A percentile compares a stretch with the other conserved stretches of the same genome.
Conservation (phyloP, 2,797 vertebrate species). For the Anableps anableps region DNA sequence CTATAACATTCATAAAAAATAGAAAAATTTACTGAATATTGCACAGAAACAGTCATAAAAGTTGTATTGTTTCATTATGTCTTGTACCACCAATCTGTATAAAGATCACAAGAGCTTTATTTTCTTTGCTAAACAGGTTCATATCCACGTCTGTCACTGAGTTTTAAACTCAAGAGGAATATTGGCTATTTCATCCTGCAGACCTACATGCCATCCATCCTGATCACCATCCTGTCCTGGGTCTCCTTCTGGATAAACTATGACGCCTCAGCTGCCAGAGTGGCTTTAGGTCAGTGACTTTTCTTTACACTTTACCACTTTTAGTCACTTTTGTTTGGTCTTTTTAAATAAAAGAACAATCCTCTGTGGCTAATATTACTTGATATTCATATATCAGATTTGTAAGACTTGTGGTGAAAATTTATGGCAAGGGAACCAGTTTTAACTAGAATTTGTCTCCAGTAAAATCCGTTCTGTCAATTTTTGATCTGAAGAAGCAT, state of each 20-base stretch:
- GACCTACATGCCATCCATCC: constrained; percentile 94
- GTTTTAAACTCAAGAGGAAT: constrained; percentile 94
- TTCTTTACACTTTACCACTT: neutral
- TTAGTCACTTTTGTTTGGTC: neutral
- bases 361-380: neutral
- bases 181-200: constrained; percentile 97
- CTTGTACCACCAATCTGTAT: neutral
- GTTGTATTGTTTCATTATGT: neutral
- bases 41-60: neutral
- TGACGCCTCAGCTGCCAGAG: constrained; percentile 94
- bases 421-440: neutral
- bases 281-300: constrained; percentile 87
- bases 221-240: constrained; percentile 95
- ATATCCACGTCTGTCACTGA: constrained; percentile 91
- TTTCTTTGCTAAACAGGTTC: constrained; percentile 80
- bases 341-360: neutral
- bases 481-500: neutral
- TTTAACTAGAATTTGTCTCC: neutral
- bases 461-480: neutral
- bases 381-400: neutral
- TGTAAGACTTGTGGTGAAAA: neutral
- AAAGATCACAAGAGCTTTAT: neutral
- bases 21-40: neutral
- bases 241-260: constrained; percentile 98
- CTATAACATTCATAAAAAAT: neutral